Conservation (phyloP, 2,888 invertebrate genomes). For the Neocrepidodera transversa region DNA sequence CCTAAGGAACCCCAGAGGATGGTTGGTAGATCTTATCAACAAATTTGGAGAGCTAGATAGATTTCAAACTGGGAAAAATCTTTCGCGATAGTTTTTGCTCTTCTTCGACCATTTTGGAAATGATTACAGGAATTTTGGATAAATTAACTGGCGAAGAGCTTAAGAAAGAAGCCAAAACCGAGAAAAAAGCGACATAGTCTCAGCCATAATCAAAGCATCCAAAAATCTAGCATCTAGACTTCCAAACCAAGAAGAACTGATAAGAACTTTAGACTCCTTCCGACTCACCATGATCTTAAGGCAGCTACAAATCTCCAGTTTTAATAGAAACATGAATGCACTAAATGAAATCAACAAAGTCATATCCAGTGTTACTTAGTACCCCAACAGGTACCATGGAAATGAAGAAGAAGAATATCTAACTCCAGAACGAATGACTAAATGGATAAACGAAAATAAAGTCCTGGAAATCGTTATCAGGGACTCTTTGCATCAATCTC, state of each 20-base stretch:
- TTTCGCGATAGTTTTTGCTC: slow-evolving; percentile 80
- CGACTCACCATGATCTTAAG: slow-evolving; percentile 92
- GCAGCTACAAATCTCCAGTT: slow-evolving; percentile 94
- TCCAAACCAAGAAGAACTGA: slow-evolving; percentile 82
- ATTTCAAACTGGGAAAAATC: slow-evolving; percentile 76
- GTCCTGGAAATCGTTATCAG: slow-evolving; percentile 93
- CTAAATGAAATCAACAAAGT: slow-evolving; percentile 98
- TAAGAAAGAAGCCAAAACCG: slow-evolving; percentile 93
- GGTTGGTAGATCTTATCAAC: slow-evolving; percentile 96
- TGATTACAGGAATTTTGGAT: slow-evolving; percentile 88
- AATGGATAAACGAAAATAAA: slow-evolving; percentile 95
- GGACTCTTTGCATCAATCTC: slow-evolving; percentile 96
- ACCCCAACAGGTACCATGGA: slow-evolving; percentile 76
- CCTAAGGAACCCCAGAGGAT: slow-evolving; percentile 86
- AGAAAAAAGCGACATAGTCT: slow-evolving; percentile 95
- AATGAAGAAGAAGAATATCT: slow-evolving; percentile 89
- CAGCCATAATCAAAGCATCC: slow-evolving; percentile 91
- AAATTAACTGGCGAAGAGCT: slow-evolving; percentile 94
- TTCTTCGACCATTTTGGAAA: slow-evolving; percentile 87
- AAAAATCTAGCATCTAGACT: slow-evolving; percentile 88
- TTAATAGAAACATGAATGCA: slow-evolving; percentile 99
- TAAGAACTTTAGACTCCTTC: slow-evolving; percentile 86
- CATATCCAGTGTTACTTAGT: slow-evolving; percentile 88
- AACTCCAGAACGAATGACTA: slow-evolving; percentile 93
- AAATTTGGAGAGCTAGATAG: slow-evolving; percentile 87